Percentiles rank a stretch among this genome's conserved stretches.
phyloP scores from a whole-genome alignment of 2,113 vertebrate genomes.

The Carlito syrichta region DNA sequence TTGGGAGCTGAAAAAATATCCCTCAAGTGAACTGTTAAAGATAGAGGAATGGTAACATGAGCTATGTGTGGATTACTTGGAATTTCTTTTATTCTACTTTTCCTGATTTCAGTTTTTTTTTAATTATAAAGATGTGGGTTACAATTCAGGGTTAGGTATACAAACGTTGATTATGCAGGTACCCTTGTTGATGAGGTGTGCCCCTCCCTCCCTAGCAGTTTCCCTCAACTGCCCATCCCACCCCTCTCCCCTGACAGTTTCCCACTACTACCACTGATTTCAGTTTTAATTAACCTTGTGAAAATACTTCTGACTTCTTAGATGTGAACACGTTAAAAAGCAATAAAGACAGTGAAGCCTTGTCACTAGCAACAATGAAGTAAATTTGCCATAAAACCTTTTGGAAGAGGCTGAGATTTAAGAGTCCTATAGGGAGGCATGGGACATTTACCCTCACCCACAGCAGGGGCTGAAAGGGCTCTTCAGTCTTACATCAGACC shows the following conservation, averaged over 20 bases:
- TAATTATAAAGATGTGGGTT: too few relatives aligned
- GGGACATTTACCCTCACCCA: neutral
- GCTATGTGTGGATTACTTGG: neutral
- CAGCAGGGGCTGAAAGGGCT: neutral
- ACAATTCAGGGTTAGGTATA: too few relatives aligned
- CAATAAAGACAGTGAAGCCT: neutral
- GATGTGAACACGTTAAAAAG: neutral
- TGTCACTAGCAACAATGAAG: neutral
- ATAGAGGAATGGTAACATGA: neutral
- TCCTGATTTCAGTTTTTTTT: too few relatives aligned
- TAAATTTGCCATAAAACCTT: neutral
- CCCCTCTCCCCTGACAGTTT: too few relatives aligned
- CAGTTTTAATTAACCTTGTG: neutral
- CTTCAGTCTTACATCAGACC: neutral
- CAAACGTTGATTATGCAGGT: too few relatives aligned
- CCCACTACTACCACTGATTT: too few relatives aligned
- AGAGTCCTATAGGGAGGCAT: neutral
- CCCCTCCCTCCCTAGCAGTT: too few relatives aligned
- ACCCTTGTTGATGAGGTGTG: too few relatives aligned
- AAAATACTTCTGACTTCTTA: constrained; percentile 27
- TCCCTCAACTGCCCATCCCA: too few relatives aligned
- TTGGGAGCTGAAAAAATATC: neutral
- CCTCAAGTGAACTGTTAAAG: constrained; percentile 34
- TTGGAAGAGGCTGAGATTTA: neutral
- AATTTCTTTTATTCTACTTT: neutral